Conservation (phyloP, 2,113 vertebrate genomes). For the Dipodomys merriami region DNA sequence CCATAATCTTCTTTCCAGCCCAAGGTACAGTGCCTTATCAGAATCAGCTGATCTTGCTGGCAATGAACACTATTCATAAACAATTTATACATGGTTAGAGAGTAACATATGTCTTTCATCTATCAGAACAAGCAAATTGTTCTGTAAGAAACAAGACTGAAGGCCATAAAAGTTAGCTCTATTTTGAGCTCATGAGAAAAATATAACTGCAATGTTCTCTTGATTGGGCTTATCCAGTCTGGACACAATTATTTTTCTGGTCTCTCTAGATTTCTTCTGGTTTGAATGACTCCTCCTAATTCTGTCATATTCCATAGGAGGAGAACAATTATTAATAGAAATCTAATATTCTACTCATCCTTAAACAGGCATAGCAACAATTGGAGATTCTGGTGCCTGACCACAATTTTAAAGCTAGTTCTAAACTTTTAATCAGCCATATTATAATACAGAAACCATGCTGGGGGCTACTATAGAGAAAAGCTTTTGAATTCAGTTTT, state of each 20-base stretch:
- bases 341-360: background rate
- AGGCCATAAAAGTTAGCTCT: background rate
- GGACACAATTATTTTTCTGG: background rate
- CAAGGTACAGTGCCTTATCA: background rate
- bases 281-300: background rate
- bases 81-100: background rate
- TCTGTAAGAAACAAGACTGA: background rate
- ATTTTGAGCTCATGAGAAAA: background rate
- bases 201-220: background rate
- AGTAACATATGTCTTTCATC: background rate
- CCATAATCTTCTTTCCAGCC: background rate
- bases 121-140: background rate
- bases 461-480: background rate
- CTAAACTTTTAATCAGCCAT: background rate
- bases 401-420: background rate
- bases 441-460: background rate
- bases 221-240: background rate
- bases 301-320: background rate
- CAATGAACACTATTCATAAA: background rate
- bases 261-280: background rate
- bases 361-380: background rate
- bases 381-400: background rate
- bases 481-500: background rate
- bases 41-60: background rate
- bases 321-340: background rate